Evolutionary conservation across 37 sponge, comb jelly and placozoan species (phyloP), one percentile per base, ranked within the genome.

Genomic region (Geodia barretti): DNA sequence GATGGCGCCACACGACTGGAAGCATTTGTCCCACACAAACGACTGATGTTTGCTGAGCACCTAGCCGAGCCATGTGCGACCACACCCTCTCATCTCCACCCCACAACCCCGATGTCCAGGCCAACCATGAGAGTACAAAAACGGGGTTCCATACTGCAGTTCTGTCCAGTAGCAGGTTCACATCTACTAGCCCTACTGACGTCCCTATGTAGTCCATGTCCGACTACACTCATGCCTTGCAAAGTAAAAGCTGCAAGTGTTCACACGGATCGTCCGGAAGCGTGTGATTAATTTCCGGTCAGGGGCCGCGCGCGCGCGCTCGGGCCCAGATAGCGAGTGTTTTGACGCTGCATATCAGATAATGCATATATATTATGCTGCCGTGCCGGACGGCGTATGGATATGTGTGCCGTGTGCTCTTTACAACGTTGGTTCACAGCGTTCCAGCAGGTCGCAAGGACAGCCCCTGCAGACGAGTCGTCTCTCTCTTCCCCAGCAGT

Each of bases 11-110:
- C n/a, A 4, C 14, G 41, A 8, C 62, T 69, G 39, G 76, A 76
- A 60, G 64, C 60, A 26, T n/a, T n/a, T n/a, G n/a, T n/a, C n/a
- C 60, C 34, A 29, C 64, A 21, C 28, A 47, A 26, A 72, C 54
- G 62, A 26, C 23, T 30, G 76, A 83, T 41, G 76, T 84, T 74
- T 76, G 76, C 60, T 58, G 34, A 42, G 79, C 72, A 68, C 86
- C 81, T 42, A 54, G 67, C 36, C 82, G 81, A n/a, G 88, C 88
- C 43, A 87, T 87, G 77, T 58, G 64, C 3, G 83, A 83, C 26
- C 47, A 39, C 4, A 31, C 35, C 36, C 31, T 24, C 77, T 31
- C 60, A 38, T 7, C 36, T 76, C 39, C 34, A 35, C 63, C 77
- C 62, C 0, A 54, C 14, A 7, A 47, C 7, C 54, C 54, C 7